Evolutionary conservation across 1,140 invertebrate genomes (phyloP).

Genomic region (Atta colombica): DNA sequence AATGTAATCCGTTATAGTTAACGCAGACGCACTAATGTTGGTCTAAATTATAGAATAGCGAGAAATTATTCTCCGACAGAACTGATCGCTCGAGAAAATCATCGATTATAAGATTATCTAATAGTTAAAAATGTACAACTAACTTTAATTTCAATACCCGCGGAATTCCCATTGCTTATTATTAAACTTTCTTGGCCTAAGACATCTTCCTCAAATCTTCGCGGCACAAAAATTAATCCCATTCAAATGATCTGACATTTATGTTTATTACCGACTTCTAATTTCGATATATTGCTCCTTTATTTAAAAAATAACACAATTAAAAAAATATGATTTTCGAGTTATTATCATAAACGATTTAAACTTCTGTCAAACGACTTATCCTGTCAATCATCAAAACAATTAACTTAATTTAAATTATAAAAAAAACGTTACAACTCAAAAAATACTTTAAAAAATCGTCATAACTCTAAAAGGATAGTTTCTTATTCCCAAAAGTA

Average conservation of each 20-base stretch:
- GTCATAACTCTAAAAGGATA: too few species aligned
- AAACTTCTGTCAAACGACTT: too few species aligned
- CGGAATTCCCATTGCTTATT: constrained; percentile 28
- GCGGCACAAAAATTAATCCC: not conserved
- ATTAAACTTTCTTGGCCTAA: not conserved
- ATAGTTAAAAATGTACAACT: constrained; percentile 44
- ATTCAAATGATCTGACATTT: not conserved
- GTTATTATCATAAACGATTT: too few species aligned
- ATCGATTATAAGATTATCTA: not conserved
- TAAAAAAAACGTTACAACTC: too few species aligned
- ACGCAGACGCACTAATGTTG: constrained; percentile 46
- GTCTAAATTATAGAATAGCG: constrained; percentile 13
- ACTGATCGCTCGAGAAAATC: not conserved
- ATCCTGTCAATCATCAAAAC: too few species aligned
- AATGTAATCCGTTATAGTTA: constrained; percentile 49
- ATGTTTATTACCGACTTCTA: not conserved
- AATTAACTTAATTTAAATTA: too few species aligned
- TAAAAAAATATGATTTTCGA: too few species aligned
- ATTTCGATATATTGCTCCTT: not conserved
- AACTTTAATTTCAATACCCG: constrained; percentile 55
- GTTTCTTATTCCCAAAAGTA: too few species aligned
- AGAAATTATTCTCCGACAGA: constrained; percentile 26
- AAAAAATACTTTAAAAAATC: too few species aligned
- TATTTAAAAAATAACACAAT: too few species aligned
- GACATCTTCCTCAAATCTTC: not conserved